Base-by-base conservation (phyloP, 2,888 invertebrate genomes). In the Reticulitermes lucifugus region DNA sequence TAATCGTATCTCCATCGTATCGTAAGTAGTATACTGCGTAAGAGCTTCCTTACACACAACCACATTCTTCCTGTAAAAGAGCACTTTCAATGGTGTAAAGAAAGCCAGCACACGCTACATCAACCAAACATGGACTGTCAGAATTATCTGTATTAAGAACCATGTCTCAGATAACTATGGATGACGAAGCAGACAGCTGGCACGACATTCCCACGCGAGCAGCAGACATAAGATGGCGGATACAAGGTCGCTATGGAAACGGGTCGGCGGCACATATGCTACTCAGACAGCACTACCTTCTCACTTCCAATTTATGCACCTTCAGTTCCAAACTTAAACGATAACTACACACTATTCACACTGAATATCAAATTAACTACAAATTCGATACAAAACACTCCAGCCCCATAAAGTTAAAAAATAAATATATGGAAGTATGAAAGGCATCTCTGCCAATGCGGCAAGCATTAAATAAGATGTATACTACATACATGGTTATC, bases 241-340 rank as follows among this genome's bases (percentile, higher is more conserved):
- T n/a, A 77, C 77, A 77, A 77, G 77, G 77, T 77, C 77, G 77
- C 77, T 35, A 77, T n/a, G 46, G 77, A n/a, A 77, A 77, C 46
- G 41, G 46, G 51, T 5, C 4, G 77, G n/a, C 18, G 18, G 55
- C 55, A 55, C 55, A 55, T 18, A 55, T 18, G 55, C 55, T 55
- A 18, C 4, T 18, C 18, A 14, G 6, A 51, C 5, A 12, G 14
- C 55, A 55, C 55, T 12, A 55, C 55, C 55, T 18, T 55, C 18
- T 9, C 9, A 4, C 55, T 55, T 55, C 18, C 55, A 18, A 55
- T 14, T 18, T 46, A 0, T 46, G 46, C 18, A 55, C 14, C 55
- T 55, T 55, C 18, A 55, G 18, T 55, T 55, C 18, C 14, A 18
- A 14, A 55, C 18, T 14, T 4, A 55, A 55, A 55, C 14, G 12